A percentile compares a stretch with the other conserved stretches of the same genome.
phyloP scores from a whole-genome alignment of 2,797 vertebrate species.

The Myotis myotis region DNA sequence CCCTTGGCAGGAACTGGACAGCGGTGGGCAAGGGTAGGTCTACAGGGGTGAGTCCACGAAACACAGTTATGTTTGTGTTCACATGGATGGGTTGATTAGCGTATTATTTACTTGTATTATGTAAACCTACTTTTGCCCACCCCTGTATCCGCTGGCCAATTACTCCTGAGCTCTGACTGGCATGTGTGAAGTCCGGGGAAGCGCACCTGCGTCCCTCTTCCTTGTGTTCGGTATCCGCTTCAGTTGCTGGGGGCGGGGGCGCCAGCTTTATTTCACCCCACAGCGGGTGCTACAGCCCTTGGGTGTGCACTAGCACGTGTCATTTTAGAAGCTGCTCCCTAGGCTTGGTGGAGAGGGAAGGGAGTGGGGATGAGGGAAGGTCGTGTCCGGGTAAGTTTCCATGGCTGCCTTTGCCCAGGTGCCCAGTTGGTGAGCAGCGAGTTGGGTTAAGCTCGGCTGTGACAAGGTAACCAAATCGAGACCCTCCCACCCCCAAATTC shows the following conservation, averaged over 20 bases:
- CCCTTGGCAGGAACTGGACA: background rate
- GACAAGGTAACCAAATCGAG: background rate
- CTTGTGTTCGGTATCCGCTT: background rate
- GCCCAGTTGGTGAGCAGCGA: too few species aligned
- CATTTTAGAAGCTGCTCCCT: background rate
- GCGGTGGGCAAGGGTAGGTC: background rate
- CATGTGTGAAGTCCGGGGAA: background rate
- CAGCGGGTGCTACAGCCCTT: background rate
- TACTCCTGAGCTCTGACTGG: background rate
- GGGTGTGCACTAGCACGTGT: background rate
- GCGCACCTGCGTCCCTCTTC: background rate
- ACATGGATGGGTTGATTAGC: fast-evolving
- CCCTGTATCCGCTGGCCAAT: background rate
- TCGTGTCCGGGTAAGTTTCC: background rate
- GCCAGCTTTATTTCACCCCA: background rate
- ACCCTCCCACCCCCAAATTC: background rate
- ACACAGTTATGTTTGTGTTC: background rate
- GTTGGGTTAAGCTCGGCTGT: background rate
- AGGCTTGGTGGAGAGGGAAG: background rate
- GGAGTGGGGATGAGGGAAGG: too few species aligned
- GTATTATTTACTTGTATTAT: too few species aligned
- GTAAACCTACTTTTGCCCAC: background rate
- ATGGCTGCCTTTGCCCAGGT: fast-evolving
- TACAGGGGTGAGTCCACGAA: too few species aligned
- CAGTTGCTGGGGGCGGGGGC: background rate